A percentile compares a stretch with the other conserved stretches of the same genome.
Conservation (phyloP, 2,113 vertebrate genomes). For the Gymnogyps californianus region DNA sequence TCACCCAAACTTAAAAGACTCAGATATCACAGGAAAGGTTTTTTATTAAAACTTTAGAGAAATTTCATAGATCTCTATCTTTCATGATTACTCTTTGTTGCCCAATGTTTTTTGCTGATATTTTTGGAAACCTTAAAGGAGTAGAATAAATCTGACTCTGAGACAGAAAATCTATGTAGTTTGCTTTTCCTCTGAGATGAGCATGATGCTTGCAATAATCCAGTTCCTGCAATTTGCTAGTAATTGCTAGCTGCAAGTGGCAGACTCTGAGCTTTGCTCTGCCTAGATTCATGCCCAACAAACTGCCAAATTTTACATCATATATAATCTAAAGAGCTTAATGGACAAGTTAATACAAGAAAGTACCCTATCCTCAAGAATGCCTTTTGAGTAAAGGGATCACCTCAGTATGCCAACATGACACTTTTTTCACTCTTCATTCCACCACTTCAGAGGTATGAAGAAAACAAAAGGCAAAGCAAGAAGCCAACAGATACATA, state of each 20-base stretch:
- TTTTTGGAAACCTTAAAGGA: neutral
- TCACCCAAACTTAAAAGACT: neutral
- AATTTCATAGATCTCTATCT: neutral
- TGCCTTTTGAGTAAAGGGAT: neutral
- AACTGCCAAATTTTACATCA: neutral
- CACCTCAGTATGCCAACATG: neutral
- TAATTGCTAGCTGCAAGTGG: neutral
- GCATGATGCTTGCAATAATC: neutral
- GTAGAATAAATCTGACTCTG: neutral
- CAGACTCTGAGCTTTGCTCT: neutral
- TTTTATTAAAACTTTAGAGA: neutral
- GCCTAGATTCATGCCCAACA: neutral
- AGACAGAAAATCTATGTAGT: conserved; percentile 16
- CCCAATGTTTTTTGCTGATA: neutral
- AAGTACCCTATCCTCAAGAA: neutral
- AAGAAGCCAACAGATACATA: neutral
- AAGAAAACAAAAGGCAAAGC: neutral
- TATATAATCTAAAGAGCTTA: neutral
- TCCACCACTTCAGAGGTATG: neutral
- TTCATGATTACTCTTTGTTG: neutral
- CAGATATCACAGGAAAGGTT: neutral
- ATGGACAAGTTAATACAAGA: neutral
- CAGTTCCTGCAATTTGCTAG: neutral
- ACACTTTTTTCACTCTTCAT: neutral
- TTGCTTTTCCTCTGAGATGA: neutral